These are phyloP conservation scores for Callipepla californica DNA, from an alignment of 2,113 vertebrate species.

Conservation along the genomic window DNA sequence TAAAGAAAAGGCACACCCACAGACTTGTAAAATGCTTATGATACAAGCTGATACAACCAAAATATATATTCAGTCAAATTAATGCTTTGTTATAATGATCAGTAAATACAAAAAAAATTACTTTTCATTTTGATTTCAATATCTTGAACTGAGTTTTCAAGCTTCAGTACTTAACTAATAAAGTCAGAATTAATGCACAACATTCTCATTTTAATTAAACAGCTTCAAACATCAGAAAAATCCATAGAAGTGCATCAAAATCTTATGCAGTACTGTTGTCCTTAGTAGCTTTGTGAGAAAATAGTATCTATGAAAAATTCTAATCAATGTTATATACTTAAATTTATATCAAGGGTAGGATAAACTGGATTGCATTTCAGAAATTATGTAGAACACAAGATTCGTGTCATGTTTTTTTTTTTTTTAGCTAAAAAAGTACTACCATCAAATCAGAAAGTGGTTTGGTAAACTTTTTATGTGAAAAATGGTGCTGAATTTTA, in stretches of 20 bases:
- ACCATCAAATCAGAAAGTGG: background rate
- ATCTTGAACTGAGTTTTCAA: background rate
- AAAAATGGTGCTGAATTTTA: background rate
- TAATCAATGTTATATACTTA: accelerated
- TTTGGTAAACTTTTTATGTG: background rate
- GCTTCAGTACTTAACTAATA: background rate
- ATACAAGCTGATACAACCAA: background rate
- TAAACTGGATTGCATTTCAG: background rate
- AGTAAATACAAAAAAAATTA: background rate
- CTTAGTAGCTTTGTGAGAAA: background rate
- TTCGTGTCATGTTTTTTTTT: background rate
- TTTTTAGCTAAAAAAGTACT: background rate
- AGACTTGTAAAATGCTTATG: background rate
- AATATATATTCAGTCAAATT: background rate
- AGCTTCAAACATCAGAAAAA: background rate
- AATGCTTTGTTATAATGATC: background rate
- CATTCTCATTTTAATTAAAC: background rate
- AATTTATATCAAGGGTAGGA: background rate
- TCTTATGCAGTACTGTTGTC: background rate
- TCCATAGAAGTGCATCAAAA: background rate
- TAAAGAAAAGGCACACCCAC: background rate
- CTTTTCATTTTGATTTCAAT: background rate
- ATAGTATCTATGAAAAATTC: background rate
- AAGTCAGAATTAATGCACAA: background rate
- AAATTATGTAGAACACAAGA: background rate